These are phyloP conservation scores for Caligus rogercresseyi DNA, from an alignment of 1,140 invertebrate genomes.

Conservation along the genomic window DNA sequence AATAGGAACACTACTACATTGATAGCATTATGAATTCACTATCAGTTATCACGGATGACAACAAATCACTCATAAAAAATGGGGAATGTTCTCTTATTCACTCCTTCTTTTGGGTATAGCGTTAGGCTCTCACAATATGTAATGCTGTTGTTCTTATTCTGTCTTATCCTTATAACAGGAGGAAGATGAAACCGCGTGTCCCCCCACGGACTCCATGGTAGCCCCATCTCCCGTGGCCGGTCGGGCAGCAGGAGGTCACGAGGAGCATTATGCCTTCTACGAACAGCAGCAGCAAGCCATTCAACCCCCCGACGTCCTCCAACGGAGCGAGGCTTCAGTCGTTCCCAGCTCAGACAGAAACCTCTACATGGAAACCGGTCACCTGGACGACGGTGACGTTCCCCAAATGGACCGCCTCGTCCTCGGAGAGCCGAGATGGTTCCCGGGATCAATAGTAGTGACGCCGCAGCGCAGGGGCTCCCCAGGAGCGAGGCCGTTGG, in stretches of 20 bases:
- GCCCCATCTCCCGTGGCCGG: not conserved
- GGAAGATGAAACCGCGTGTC: not conserved
- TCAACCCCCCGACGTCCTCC: not conserved
- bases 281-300: not conserved
- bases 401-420: conserved; percentile 4
- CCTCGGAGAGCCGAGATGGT: not conserved
- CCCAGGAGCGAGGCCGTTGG: not conserved
- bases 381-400: conserved; percentile 1
- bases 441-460: not conserved
- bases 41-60: no score
- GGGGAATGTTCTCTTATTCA: no score
- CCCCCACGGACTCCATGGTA: not conserved
- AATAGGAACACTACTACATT: no score
- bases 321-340: not conserved
- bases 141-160: not conserved
- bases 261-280: not conserved
- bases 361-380: conserved; percentile 5
- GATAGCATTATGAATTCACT: no score
- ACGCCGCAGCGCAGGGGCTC: not conserved
- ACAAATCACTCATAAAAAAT: no score
- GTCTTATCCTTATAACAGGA: not conserved
- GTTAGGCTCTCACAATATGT: no score
- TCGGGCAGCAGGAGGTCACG: not conserved
- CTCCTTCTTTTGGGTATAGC: no score
- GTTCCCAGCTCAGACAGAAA: conserved; percentile 5